phyloP scores from a whole-genome alignment of 2,797 vertebrate species.

The Enteromius afrohamiltoni region DNA sequence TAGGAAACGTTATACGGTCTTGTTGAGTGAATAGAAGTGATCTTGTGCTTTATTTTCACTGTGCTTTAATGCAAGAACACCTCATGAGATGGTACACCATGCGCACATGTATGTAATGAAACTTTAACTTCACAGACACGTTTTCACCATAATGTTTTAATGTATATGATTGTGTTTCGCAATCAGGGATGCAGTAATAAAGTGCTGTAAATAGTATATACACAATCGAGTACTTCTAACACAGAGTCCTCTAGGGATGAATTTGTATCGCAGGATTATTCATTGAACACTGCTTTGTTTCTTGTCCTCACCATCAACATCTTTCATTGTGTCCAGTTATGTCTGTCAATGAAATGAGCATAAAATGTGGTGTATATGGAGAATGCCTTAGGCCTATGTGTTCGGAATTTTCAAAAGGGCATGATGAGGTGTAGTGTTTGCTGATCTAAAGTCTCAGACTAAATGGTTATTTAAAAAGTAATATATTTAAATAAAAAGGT shows the following conservation, averaged over 20 bases:
- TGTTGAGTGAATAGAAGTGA: conserved; percentile 1
- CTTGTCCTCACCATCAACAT: background rate
- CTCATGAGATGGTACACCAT: background rate
- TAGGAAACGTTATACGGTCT: conserved; percentile 4
- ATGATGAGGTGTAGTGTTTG: background rate
- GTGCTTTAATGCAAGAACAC: conserved; percentile 30
- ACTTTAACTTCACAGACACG: background rate
- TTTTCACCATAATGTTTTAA: conserved; percentile 6
- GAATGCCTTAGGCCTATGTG: background rate
- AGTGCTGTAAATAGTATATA: background rate
- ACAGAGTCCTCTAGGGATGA: background rate
- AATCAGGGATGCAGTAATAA: conserved; percentile 11
- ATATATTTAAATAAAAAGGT: conserved; percentile 14
- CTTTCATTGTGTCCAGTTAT: background rate
- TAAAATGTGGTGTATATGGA: background rate
- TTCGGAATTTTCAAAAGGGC: background rate
- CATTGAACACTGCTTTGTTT: conserved; percentile 3
- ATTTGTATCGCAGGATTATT: background rate
- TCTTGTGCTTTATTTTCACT: conserved; percentile 36
- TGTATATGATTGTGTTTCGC: background rate
- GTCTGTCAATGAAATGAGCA: background rate
- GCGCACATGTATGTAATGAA: conserved; percentile 12
- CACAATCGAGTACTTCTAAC: background rate
- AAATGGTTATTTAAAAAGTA: conserved; percentile 10
- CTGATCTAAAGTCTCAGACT: background rate